Evolutionary conservation across 1,140 invertebrate genomes (phyloP).

Genomic region (Armadillidium nasatum): DNA sequence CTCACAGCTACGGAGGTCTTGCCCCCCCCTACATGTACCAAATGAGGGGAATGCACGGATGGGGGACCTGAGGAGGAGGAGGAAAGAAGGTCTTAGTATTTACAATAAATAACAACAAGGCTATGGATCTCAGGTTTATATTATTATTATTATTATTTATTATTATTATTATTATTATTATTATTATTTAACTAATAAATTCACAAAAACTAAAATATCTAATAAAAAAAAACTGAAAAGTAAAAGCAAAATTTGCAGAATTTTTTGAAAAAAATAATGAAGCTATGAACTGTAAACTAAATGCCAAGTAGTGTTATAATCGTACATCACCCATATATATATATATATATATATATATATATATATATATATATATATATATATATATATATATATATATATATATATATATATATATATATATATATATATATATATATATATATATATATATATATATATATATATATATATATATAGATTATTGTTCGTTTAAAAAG

Average conservation of each 20-base stretch:
- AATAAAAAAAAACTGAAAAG: neutral
- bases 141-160: neutral
- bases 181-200: slow-evolving; percentile 3
- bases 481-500: too few relatives aligned
- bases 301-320: too few relatives aligned
- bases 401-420: slow-evolving; percentile 13
- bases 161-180: slow-evolving; percentile 15
- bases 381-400: neutral
- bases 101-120: slow-evolving; percentile 12
- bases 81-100: slow-evolving; percentile 18
- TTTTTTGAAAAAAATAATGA: too few relatives aligned
- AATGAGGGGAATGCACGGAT: slow-evolving; percentile 50
- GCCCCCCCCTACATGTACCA: slow-evolving; percentile 47
- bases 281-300: too few relatives aligned
- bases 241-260: neutral
- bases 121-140: too few relatives aligned
- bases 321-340: too few relatives aligned
- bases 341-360: slow-evolving; percentile 4
- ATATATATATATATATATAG: neutral
- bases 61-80: slow-evolving; percentile 46
- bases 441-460: neutral
- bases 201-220: neutral
- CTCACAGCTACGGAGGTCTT: slow-evolving; percentile 48
- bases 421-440: slow-evolving; percentile 18
- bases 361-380: slow-evolving; percentile 19